A percentile compares a stretch with the other conserved stretches of the same genome.
These are phyloP conservation scores for Kryptolebias ocellatus DNA, from an alignment of 2,797 vertebrate species.

Conservation along the genomic window DNA sequence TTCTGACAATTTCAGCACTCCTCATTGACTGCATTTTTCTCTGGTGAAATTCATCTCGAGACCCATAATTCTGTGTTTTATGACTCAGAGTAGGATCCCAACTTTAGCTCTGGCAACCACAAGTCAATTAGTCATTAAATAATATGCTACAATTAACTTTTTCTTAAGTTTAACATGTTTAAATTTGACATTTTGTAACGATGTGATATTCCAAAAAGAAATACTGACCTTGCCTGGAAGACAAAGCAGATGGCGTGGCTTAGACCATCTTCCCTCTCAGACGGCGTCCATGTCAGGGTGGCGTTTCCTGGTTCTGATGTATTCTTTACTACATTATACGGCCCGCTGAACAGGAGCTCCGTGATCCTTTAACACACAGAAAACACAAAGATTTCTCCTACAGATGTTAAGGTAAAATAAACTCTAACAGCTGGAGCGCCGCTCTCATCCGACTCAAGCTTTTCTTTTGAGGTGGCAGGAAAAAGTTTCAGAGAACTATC, in stretches of 20 bases:
- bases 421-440: background rate
- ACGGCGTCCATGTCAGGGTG: slow-evolving; percentile 28
- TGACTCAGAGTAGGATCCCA: no score
- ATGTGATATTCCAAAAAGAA: background rate
- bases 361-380: slow-evolving; percentile 16
- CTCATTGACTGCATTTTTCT: no score
- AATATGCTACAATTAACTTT: no score
- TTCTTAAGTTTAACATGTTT: no score
- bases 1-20: no score
- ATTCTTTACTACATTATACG: background rate
- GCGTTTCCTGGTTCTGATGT: slow-evolving; percentile 1
- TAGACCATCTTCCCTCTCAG: background rate
- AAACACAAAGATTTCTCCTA: background rate
- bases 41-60: no score
- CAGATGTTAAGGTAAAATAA: background rate
- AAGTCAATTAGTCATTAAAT: no score
- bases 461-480: background rate
- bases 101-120: no score
- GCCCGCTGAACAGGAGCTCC: slow-evolving; percentile 46
- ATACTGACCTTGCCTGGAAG: slow-evolving; percentile 32
- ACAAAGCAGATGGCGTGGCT: slow-evolving; percentile 48
- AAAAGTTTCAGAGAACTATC: no score
- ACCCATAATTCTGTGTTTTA: no score
- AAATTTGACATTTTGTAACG: background rate
- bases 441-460: background rate